Conservation (phyloP, 2,113 vertebrate genomes). For the Grammomys surdaster region DNA sequence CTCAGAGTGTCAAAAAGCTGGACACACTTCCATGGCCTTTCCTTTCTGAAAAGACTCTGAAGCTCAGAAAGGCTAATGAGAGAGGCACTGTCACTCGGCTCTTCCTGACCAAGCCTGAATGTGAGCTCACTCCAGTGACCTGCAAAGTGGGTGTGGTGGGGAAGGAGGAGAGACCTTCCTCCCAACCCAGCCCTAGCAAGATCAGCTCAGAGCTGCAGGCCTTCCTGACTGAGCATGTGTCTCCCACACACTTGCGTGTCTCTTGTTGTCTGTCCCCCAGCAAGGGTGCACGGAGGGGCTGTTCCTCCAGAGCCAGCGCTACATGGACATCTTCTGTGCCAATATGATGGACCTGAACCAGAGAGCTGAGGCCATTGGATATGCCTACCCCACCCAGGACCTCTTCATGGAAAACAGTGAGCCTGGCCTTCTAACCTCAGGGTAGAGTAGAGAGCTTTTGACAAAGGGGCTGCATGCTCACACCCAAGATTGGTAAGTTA, state of each 20-base stretch:
- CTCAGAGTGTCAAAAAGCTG: not conserved
- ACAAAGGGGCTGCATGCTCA: too few species aligned
- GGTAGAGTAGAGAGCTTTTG: not conserved
- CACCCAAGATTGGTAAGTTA: not conserved
- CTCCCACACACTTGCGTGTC: not conserved
- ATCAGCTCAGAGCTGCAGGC: not conserved
- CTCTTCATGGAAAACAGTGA: conserved; percentile 90
- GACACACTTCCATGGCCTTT: not conserved
- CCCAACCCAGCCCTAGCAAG: not conserved
- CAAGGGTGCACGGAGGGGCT: conserved; percentile 58
- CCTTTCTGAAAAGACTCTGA: not conserved
- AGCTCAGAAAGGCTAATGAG: not conserved
- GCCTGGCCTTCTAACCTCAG: not conserved
- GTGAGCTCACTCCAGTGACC: not conserved
- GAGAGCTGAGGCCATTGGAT: conserved; percentile 82
- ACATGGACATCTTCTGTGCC: conserved; percentile 90
- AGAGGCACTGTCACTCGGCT: not conserved
- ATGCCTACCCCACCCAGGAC: conserved; percentile 85
- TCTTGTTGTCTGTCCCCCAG: conserved; percentile 48
- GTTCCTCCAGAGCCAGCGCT: conserved; percentile 71
- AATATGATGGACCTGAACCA: conserved; percentile 93
- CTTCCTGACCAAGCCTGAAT: not conserved
- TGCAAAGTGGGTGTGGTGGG: not conserved
- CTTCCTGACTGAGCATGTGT: fast-evolving
- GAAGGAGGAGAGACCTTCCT: not conserved